Evolutionary conservation across 2,888 invertebrate genomes (phyloP), one percentile per base, ranked within the genome.

Genomic region (Laothoe populi): DNA sequence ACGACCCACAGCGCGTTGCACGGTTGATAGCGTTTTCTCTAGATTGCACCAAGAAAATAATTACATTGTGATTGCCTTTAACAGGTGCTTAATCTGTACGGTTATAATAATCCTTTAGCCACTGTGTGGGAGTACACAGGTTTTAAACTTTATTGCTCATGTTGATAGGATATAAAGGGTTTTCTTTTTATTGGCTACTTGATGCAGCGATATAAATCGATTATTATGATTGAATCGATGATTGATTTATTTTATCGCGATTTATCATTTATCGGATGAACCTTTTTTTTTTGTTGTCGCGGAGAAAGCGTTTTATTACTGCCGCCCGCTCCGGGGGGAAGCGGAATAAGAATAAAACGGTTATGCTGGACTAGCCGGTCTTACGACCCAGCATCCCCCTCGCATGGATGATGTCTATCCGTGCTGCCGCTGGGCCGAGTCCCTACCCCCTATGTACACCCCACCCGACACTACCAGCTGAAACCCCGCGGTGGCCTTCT

Each of bases 11-110:
- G 38, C 48, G 23, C 60, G 24, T 26, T 42, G 49, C 24, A 60
- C 40, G 49, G 49, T 60, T 49, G 24, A 26, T 40, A 8, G 60
- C 40, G 24, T 38, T 38, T 49, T 49, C 48, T 60, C 19, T 42
- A 19, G 40, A 53, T 26, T 42, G 24, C 49, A 49, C 49, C 53
- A 49, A 60, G 40, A 49, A 49, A 48, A 42, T 42, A 60, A 60
- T 26, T 60, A 49, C 60, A 49, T 24, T n/a, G 26, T 26, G 42
- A 60, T 60, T 53, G 42, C 19, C 21, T 42, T 49, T 19, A 53
- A 53, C 53, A 53, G 53, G 53, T 53, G 53, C 31, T 53, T 53
- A 53, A 53, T 53, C 53, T 31, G 53, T 1, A 53, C 31, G 31
- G 31, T 53, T 53, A 53, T 19, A 31, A 35, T 53, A 53, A 53